Evolutionary conservation across 2,888 invertebrate species (phyloP).

Genomic region (Achlya flavicornis): DNA sequence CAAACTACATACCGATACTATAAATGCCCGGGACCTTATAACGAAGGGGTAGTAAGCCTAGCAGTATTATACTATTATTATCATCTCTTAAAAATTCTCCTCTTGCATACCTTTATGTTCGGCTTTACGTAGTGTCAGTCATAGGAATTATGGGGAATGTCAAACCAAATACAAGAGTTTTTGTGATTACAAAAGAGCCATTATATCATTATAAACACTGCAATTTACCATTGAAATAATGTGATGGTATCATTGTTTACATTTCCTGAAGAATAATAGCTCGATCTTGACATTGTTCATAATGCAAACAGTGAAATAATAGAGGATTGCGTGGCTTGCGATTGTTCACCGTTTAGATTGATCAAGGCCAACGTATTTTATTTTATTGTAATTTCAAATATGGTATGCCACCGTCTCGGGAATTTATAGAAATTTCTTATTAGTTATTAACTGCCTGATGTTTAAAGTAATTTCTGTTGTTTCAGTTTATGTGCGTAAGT

Average conservation of each 20-base stretch:
- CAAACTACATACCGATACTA: too few relatives aligned
- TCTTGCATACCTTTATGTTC: too few relatives aligned
- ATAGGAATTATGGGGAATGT: too few relatives aligned
- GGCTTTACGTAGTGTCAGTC: too few relatives aligned
- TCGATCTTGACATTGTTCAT: constrained; percentile 19
- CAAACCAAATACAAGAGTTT: too few relatives aligned
- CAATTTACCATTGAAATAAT: constrained; percentile 14
- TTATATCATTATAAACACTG: not conserved
- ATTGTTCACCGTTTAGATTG: not conserved
- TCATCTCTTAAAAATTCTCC: too few relatives aligned
- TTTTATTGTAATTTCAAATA: not conserved
- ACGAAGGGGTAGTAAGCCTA: too few relatives aligned
- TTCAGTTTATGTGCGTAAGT: not conserved
- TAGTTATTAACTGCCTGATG: constrained; percentile 16
- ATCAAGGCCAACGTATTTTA: not conserved
- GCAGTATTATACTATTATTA: too few relatives aligned
- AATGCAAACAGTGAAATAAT: constrained; percentile 30
- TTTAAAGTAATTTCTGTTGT: too few relatives aligned
- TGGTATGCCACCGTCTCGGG: not conserved
- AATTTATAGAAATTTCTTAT: not conserved
- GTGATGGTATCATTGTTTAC: constrained; percentile 27
- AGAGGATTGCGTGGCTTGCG: constrained; percentile 9
- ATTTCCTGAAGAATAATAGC: constrained; percentile 30
- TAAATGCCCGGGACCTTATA: too few relatives aligned
- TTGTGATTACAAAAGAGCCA: not conserved